Evolutionary conservation across 2,888 invertebrate species (phyloP), one percentile per base, ranked within the genome.

Genomic region (Agrotis puta): DNA sequence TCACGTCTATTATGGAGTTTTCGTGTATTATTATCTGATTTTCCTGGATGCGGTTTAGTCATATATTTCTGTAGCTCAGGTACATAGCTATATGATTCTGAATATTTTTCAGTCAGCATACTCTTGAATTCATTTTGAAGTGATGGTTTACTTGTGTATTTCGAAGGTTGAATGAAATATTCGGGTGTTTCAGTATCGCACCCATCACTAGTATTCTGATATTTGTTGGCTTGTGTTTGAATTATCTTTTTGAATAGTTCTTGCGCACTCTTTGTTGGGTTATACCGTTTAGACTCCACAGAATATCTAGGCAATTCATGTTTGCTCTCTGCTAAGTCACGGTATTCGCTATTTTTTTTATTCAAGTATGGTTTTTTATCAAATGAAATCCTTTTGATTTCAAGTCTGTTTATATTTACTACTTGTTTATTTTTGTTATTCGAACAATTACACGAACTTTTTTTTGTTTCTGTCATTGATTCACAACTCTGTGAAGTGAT

Each of bases 241-340:
- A 54, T 18, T 45, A 61, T 61, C 20, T 71, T 61, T 61, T 33
- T 56, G 3, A 70, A 77, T 56, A 74, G 45, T 13, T 56, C 72
- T 61, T 70, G 71, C 18, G 56, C 56, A 50, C 61, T 50, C 1
- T 71, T 62, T 11, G 33, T 51, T 24, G 56, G 54, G 20, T 24
- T 50, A 33, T 70, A 70, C 13, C 13, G 39, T 51, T 53, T 47
- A n/a, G 47, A 13, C 14, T 53, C 24, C 50, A n/a, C n/a, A 13
- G 11, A 18, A 68, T 39, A n/a, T 18, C n/a, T 39, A 39, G 68
- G 54, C 22, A 39, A 51, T 22, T 48, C 57, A 27, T 5, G 11
- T 16, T 58, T 47, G 45, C 3, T 69, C 47, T n/a, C 54, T 7
- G 16, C 33, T 66, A 18, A 20, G 20, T 22, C 20, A 68, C 33